Evolutionary conservation across 2,797 vertebrate genomes (phyloP).

Genomic region (Menidia menidia): DNA sequence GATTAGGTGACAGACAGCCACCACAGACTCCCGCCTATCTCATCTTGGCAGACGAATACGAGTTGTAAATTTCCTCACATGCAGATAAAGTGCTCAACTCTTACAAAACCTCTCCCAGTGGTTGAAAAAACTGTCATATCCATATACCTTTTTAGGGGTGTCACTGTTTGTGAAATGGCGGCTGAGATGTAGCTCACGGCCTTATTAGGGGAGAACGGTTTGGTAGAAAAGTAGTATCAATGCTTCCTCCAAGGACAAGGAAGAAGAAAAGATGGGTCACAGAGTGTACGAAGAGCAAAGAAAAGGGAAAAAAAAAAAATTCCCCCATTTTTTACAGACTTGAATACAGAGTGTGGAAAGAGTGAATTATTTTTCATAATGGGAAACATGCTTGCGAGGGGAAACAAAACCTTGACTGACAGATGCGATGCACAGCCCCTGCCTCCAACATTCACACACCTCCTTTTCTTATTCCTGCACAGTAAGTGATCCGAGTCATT

Average conservation of each 20-base stretch:
- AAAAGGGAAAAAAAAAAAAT: constrained; percentile 4
- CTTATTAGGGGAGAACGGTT: constrained; percentile 41
- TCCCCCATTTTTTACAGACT: background rate
- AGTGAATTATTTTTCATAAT: constrained; percentile 15
- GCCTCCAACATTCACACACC: constrained; percentile 15
- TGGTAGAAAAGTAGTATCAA: constrained; percentile 43
- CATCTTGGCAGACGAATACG: background rate
- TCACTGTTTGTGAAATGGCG: constrained; percentile 51
- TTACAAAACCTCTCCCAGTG: constrained; percentile 21
- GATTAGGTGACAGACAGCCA: background rate
- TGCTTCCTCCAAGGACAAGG: constrained; percentile 26
- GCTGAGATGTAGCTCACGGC: constrained; percentile 44
- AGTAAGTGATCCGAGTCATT: constrained; percentile 61
- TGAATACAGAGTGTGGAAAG: constrained; percentile 18
- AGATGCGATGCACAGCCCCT: constrained; percentile 7
- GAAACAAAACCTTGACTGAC: constrained; percentile 26
- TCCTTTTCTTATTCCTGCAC: constrained; percentile 48
- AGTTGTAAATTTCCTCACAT: constrained; percentile 29
- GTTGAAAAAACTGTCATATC: constrained; percentile 37
- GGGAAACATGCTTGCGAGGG: background rate
- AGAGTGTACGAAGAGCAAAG: constrained; percentile 16
- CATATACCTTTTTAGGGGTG: constrained; percentile 32
- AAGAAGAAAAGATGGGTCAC: constrained; percentile 19
- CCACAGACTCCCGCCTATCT: background rate
- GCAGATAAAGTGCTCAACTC: constrained; percentile 36